A percentile compares a stretch with the other conserved stretches of the same genome.
Conservation (phyloP, 2,113 vertebrate genomes). For the Regulus satrapa region DNA sequence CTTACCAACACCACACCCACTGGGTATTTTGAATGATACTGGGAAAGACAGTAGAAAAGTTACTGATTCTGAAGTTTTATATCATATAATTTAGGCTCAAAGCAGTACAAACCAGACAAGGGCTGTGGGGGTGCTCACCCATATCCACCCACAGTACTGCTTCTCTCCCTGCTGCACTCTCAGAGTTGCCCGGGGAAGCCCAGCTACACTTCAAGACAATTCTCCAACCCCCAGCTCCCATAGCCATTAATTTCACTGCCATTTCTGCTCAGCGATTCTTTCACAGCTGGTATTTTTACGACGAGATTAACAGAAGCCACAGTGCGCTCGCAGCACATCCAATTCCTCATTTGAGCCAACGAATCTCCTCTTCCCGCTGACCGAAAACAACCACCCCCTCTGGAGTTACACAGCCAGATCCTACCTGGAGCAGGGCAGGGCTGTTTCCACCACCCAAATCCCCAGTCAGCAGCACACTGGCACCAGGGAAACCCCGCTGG, state of each 20-base stretch:
- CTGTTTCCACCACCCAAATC: background rate
- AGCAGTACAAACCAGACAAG: background rate
- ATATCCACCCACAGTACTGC: background rate
- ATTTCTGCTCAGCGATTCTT: background rate
- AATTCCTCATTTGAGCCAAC: background rate
- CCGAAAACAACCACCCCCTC: background rate
- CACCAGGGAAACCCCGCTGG: background rate
- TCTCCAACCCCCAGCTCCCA: background rate
- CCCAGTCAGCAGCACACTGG: background rate
- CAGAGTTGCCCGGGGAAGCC: accelerated
- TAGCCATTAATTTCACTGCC: background rate
- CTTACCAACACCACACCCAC: accelerated
- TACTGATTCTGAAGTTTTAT: background rate
- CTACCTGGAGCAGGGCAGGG: background rate
- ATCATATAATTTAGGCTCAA: background rate
- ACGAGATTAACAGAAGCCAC: background rate
- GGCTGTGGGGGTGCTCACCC: background rate
- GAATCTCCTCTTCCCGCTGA: background rate
- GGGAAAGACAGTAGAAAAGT: background rate
- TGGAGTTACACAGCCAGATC: background rate
- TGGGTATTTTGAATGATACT: background rate
- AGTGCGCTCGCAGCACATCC: background rate
- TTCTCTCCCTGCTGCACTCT: background rate
- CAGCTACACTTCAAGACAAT: background rate
- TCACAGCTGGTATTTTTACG: background rate